Evolutionary conservation across 2,888 invertebrate genomes (phyloP), one percentile per base, ranked within the genome.

Genomic region (Polydrusus pterygomalis): DNA sequence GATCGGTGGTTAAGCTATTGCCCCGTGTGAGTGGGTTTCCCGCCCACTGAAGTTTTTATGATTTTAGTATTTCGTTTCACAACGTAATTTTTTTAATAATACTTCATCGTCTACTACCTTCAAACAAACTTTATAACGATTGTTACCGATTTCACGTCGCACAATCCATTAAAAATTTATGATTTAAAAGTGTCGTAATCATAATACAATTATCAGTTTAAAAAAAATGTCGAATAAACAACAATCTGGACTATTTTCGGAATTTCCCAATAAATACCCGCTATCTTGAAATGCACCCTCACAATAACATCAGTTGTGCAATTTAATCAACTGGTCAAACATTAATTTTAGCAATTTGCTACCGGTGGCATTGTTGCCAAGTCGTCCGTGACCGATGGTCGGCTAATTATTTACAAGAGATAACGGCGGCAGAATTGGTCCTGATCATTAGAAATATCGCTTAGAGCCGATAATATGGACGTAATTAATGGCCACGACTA

Each of bases 351-450:
- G 62, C 75, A 71, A 75, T 75, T 75, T 75, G 75, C 71, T 71
- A 63, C 67, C 68, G 72, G 71, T 54, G 64, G 45, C 70, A 56
- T 69, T 74, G 74, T 70, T 74, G 76, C 76, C 72, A 72, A 69
- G 54, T 72, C 38, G 65, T 11, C 64, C 69, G 72, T 76, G 72
- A 76, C 72, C 76, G 73, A 77, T 74, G 74, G 74, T 56, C 54
- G 71, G 68, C 77, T 77, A 77, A 77, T 77, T 77, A 77, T 77
- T 77, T 77, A 77, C 77, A 60, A 74, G 74, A 74, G 77, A 77
- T 74, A 77, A 71, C 72, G 64, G 25, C 45, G 60, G 20, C 67
- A 58, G 69, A 47, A 74, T 74, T 74, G 74, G 74, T 74, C 72
- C 64, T 72, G 69, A 75, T 77, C 74, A 75, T 77, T 77, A 77